Percentiles rank a stretch among this genome's conserved stretches.
phyloP scores from a whole-genome alignment of 2,797 vertebrate species.

The Mus spretus region DNA sequence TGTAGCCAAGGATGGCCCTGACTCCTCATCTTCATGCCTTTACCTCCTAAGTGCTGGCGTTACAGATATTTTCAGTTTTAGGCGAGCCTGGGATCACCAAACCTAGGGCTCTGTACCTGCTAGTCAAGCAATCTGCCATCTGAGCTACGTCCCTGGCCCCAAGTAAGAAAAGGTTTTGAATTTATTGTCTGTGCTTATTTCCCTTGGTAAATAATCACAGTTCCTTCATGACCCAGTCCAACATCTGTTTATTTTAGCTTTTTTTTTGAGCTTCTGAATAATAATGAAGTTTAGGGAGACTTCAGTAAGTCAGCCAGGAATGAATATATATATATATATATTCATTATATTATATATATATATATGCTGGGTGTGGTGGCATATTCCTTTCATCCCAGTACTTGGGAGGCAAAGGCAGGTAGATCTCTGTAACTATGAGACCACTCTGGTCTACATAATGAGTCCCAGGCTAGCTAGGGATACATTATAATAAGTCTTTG shows the following conservation, averaged over 20 bases:
- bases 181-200: background rate
- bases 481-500: background rate
- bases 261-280: background rate
- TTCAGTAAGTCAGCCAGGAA: conserved; percentile 1
- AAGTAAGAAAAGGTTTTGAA: background rate
- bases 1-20: background rate
- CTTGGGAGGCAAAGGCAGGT: background rate
- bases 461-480: background rate
- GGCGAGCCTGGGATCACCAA: background rate
- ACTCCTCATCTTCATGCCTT: background rate
- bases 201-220: background rate
- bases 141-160: background rate
- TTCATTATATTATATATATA: no score
- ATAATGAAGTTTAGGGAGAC: background rate
- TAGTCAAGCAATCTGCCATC: background rate
- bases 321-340: no score
- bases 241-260: background rate
- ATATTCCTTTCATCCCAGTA: background rate
- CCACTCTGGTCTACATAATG: background rate
- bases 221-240: background rate
- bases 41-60: background rate
- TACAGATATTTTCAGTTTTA: background rate
- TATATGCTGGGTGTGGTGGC: background rate
- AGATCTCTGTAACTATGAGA: background rate
- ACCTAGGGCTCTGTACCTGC: background rate